Evolutionary conservation across 2,113 vertebrate species (phyloP).

Genomic region (Xenus cinereus): DNA sequence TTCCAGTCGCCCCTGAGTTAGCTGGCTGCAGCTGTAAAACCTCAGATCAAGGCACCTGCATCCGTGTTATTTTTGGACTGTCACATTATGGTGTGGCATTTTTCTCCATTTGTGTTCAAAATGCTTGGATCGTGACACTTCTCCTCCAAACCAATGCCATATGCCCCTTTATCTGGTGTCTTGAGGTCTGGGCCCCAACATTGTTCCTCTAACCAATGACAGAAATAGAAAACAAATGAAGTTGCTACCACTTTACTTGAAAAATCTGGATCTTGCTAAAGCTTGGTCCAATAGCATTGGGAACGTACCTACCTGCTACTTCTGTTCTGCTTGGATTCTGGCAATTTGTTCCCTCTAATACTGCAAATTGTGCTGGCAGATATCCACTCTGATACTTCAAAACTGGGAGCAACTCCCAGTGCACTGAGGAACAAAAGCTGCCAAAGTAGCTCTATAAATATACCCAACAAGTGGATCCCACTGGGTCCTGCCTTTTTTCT

Average conservation of each 20-base stretch:
- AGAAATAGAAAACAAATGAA: neutral
- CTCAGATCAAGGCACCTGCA: neutral
- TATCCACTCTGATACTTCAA: neutral
- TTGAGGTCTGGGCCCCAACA: neutral
- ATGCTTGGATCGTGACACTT: neutral
- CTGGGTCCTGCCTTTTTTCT: neutral
- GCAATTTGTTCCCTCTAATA: neutral
- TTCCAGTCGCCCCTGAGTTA: neutral
- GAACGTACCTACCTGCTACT: neutral
- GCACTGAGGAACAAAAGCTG: neutral
- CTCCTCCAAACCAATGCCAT: rapidly evolving
- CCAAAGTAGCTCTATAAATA: conserved; percentile 2
- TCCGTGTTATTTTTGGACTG: neutral
- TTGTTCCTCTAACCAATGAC: neutral
- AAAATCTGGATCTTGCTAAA: neutral
- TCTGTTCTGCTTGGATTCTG: neutral
- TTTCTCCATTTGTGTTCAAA: neutral
- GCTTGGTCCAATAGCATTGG: neutral
- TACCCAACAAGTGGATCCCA: conserved; percentile 7
- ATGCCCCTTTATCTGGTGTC: rapidly evolving
- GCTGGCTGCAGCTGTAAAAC: neutral
- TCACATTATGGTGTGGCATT: neutral
- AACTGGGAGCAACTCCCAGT: neutral
- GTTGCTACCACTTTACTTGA: neutral
- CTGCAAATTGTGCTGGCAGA: neutral